These are phyloP conservation scores for Deilephila elpenor DNA, from an alignment of 2,888 invertebrate genomes.

Conservation along the genomic window DNA sequence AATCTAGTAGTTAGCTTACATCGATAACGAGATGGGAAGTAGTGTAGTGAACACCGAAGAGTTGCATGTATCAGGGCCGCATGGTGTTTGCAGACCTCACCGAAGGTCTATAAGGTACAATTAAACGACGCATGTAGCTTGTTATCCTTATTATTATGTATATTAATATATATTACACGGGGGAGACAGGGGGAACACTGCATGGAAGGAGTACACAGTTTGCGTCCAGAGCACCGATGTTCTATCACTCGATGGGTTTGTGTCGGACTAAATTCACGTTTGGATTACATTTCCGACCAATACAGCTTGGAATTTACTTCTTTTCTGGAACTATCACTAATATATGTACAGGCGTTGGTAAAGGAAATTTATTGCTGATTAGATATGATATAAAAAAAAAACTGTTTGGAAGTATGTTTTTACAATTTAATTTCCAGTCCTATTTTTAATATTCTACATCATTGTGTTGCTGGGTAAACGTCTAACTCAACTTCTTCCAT, in stretches of 20 bases:
- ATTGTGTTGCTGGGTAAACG: neutral
- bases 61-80: conserved; percentile 16
- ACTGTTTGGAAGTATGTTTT: no score
- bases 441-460: neutral
- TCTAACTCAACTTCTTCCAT: no score
- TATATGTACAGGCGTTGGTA: conserved; percentile 2
- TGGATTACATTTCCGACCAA: conserved; percentile 4
- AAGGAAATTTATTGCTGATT: neutral
- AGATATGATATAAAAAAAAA: no score
- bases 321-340: conserved; percentile 13
- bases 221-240: conserved; percentile 13
- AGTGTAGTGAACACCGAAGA: neutral
- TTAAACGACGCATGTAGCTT: conserved; percentile 23
- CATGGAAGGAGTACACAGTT: conserved; percentile 25
- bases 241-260: neutral
- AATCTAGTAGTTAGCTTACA: neutral
- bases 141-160: conserved; percentile 26
- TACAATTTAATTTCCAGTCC: no score
- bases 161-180: conserved; percentile 26
- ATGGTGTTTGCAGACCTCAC: neutral
- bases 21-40: conserved; percentile 10
- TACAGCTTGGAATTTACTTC: conserved; percentile 20
- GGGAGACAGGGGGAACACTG: conserved; percentile 6
- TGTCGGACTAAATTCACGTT: conserved; percentile 16
- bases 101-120: neutral